Evolutionary conservation across 2,888 invertebrate species (phyloP).

Genomic region (Pristionchus mayeri): DNA sequence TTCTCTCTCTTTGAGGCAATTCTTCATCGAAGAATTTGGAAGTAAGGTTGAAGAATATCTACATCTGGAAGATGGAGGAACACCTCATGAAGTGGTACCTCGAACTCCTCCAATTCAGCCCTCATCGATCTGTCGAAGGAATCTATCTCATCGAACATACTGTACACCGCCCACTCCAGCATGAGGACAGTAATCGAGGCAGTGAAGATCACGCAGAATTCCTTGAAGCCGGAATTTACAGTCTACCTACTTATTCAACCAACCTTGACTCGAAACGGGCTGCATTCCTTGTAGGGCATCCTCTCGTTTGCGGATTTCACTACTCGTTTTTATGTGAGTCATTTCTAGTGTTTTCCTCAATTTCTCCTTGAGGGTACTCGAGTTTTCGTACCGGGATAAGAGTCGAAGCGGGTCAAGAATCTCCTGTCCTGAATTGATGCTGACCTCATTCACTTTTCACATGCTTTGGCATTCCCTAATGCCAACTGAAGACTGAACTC

Average conservation of each 20-base stretch:
- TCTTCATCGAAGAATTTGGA: not conserved
- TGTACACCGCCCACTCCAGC: not conserved
- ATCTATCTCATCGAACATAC: constrained; percentile 12
- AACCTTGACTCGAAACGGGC: not conserved
- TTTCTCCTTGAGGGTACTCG: constrained; percentile 4
- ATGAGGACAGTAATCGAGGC: not conserved
- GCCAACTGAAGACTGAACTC: no score
- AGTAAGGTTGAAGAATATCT: constrained; percentile 12
- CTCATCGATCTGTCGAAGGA: not conserved
- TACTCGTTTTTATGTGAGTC: not conserved
- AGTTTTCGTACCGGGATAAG: constrained; percentile 18
- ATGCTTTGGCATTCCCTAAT: no score
- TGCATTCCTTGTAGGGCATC: not conserved
- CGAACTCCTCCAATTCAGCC: constrained; percentile 30
- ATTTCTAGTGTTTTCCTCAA: constrained; percentile 13
- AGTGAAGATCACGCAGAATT: not conserved
- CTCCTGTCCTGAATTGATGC: not conserved
- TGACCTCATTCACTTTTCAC: no score
- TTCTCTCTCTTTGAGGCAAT: not conserved
- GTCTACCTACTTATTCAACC: no score
- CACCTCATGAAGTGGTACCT: not conserved
- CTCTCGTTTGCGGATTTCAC: not conserved
- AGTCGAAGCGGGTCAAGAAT: not conserved
- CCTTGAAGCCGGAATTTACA: not conserved
- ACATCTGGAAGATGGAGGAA: not conserved